Evolutionary conservation across 2,113 vertebrate species (phyloP), one percentile per base, ranked within the genome.

Genomic region (Podarcis raffonei): DNA sequence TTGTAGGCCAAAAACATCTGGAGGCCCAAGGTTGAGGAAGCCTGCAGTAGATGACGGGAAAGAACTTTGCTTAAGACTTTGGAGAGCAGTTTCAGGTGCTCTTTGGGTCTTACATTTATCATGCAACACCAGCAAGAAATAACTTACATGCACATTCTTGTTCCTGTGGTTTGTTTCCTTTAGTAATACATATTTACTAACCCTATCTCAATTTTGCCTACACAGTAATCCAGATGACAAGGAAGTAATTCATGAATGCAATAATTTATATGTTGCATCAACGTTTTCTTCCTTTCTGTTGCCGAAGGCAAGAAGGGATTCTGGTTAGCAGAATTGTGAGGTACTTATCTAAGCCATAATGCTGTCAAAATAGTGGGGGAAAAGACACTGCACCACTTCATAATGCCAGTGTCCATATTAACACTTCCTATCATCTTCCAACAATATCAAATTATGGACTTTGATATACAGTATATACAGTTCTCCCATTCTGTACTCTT

Each of bases 201-300:
- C 84, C 89, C 25, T 62, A 71, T 1, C 13, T 27, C 12, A 5
- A 84, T 87, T 71, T 69, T 9, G 32, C 22, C 30, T 2, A 20
- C 87, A 80, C 11, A 39, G 74, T 35, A 15, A 22, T 12, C 32
- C 30, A 57, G 13, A 57, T 57, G 42, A 20, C 20, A 57, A 59
- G 13, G 15, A 27, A 59, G 37, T 68, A 25, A 83, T 83, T 83
- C n/a, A 92, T 32, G 15, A 57, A 83, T 81, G 53, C 77, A 72
- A 1, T 86, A 72, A 85, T 86, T 59, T 68, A 81, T 89, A 53
- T 90, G 92, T 62, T 87, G 88, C 85, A 87, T 22, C 72, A 93
- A 87, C 77, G 85, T 93, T 90, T 87, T 91, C 91, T 84, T 23
- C 69, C n/a, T 59, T 90, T 92, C 89, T 84, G 27, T 68, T 71